These are phyloP conservation scores for Anguilla marmorata DNA, from an alignment of 2,797 vertebrate genomes.

Conservation along the genomic window DNA sequence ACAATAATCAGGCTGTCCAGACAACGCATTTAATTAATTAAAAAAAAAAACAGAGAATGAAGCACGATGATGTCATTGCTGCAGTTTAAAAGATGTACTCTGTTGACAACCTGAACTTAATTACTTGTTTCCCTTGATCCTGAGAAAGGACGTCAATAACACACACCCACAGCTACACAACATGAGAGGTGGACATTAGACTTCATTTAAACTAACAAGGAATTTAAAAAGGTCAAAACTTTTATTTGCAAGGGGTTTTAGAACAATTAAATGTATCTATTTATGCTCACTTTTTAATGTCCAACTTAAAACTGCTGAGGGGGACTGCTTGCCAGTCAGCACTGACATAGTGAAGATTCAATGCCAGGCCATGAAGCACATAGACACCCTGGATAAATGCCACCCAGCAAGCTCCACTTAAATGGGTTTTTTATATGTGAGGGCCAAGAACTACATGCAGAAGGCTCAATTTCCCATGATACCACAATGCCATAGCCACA, in stretches of 20 bases:
- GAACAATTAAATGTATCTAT: background rate
- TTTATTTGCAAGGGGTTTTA: background rate
- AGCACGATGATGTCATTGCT: background rate
- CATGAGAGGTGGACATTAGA: too few relatives aligned
- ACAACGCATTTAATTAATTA: background rate
- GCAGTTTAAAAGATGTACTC: background rate
- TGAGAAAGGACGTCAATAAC: too few relatives aligned
- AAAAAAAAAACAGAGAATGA: background rate
- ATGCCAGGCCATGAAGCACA: too few relatives aligned
- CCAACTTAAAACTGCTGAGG: too few relatives aligned
- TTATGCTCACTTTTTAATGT: too few relatives aligned
- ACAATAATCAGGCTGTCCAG: too few relatives aligned
- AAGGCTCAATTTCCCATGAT: background rate
- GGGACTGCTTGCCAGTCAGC: background rate
- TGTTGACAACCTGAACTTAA: background rate
- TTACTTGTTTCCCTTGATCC: background rate
- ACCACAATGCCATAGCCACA: background rate
- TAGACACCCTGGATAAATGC: background rate
- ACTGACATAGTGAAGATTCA: background rate
- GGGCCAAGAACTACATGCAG: background rate
- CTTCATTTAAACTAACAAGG: too few relatives aligned
- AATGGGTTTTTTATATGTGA: background rate
- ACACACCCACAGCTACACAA: too few relatives aligned
- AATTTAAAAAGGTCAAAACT: too few relatives aligned
- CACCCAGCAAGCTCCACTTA: background rate